phyloP scores from a whole-genome alignment of 2,113 vertebrate genomes.

The Laterallus jamaicensis region DNA sequence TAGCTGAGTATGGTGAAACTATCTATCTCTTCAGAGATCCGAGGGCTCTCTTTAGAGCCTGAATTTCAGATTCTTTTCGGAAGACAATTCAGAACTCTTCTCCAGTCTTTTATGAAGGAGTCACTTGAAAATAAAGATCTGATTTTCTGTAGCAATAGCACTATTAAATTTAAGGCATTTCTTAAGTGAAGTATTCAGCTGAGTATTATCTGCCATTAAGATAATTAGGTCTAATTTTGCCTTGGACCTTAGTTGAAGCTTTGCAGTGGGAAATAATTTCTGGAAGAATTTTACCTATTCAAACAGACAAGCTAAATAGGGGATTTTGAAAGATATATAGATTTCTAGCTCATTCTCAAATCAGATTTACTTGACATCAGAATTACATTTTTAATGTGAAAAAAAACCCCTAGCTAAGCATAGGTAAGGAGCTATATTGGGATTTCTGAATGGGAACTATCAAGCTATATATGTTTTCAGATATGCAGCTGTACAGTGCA shows the following conservation, averaged over 20 bases:
- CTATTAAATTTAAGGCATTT: conserved; percentile 28
- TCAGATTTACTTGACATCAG: conserved; percentile 24
- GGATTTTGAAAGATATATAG: conserved; percentile 24
- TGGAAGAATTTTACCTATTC: conserved; percentile 40
- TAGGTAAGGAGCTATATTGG: neutral
- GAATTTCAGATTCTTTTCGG: neutral
- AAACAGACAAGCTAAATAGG: conserved; percentile 42
- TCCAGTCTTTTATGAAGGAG: conserved; percentile 14
- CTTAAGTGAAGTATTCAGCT: conserved; percentile 41
- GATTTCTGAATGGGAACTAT: conserved; percentile 14
- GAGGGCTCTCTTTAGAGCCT: conserved; percentile 1
- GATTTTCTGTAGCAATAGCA: conserved; percentile 29
- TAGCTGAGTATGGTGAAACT: neutral
- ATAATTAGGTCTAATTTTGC: conserved; percentile 63
- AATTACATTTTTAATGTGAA: conserved; percentile 28
- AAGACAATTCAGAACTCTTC: conserved; percentile 20
- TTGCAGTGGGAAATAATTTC: conserved; percentile 46
- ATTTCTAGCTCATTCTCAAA: conserved; percentile 26
- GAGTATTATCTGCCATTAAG: conserved; percentile 55
- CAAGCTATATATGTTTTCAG: neutral
- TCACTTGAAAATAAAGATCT: conserved; percentile 29
- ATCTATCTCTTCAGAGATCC: conserved; percentile 11
- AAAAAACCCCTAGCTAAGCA: neutral
- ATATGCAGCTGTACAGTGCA: neutral
- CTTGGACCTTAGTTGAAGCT: conserved; percentile 46